These are phyloP conservation scores for Lepidochrysops patricia DNA, from an alignment of 2,888 invertebrate genomes.

Conservation along the genomic window DNA sequence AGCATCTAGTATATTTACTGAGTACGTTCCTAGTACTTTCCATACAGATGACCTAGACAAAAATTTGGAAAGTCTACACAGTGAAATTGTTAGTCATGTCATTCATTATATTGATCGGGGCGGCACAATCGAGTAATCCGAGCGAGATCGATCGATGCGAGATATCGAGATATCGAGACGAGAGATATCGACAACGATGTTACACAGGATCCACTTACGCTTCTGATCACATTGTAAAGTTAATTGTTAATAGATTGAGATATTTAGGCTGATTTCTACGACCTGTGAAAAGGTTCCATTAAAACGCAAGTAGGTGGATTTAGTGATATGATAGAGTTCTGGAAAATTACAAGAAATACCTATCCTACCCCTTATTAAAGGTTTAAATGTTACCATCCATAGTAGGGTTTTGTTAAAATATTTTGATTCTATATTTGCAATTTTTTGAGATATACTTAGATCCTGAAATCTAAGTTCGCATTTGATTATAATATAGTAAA, in stretches of 20 bases:
- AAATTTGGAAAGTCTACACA: constrained; percentile 22
- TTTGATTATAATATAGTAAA: no score
- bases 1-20: background rate
- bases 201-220: constrained; percentile 2
- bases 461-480: no score
- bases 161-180: constrained; percentile 23
- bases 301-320: no score
- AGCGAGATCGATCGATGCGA: constrained; percentile 32
- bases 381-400: no score
- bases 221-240: background rate
- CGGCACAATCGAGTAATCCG: constrained; percentile 30
- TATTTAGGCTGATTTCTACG: no score
- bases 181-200: constrained; percentile 18
- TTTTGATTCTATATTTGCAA: no score
- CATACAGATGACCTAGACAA: constrained; percentile 17
- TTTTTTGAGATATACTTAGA: no score
- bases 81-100: constrained; percentile 28
- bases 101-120: constrained; percentile 30
- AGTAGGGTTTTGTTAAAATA: no score
- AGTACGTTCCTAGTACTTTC: background rate
- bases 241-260: background rate
- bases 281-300: no score
- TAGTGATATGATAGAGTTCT: no score
- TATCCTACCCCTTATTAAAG: no score
- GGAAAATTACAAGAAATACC: no score